A percentile compares a stretch with the other conserved stretches of the same genome.
These are phyloP conservation scores for Acyrthosiphon pisum DNA, from an alignment of 1,140 invertebrate species.

Conservation along the genomic window DNA sequence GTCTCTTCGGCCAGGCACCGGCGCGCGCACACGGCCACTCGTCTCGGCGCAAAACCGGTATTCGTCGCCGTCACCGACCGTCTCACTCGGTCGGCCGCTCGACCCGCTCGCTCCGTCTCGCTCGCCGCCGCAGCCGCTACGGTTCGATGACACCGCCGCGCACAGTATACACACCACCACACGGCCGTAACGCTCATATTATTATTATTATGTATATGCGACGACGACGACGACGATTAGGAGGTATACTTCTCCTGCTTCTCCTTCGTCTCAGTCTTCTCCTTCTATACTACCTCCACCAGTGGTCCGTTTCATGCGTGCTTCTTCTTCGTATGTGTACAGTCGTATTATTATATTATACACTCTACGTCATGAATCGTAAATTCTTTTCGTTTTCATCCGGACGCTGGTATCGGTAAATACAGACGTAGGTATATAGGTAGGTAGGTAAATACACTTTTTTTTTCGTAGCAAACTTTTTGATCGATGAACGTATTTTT, in stretches of 20 bases:
- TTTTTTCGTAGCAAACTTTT: neutral
- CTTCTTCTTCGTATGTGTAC: neutral
- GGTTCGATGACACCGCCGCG: slow-evolving; percentile 52
- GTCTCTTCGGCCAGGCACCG: neutral
- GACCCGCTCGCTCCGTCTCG: neutral
- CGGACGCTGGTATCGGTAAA: neutral
- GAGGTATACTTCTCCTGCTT: neutral
- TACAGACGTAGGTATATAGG: no score
- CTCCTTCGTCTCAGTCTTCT: neutral
- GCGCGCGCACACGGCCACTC: neutral
- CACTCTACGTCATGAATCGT: neutral
- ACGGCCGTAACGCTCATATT: neutral
- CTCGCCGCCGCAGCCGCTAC: neutral
- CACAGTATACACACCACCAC: neutral
- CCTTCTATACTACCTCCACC: neutral
- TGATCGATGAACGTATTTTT: neutral
- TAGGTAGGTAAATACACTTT: neutral
- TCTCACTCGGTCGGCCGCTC: slow-evolving; percentile 24
- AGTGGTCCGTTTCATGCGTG: neutral
- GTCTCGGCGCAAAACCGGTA: slow-evolving; percentile 36
- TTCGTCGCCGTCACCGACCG: neutral
- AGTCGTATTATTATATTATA: slow-evolving; percentile 8
- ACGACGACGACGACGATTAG: slow-evolving; percentile 15
- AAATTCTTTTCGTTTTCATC: slow-evolving; percentile 7
- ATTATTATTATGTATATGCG: slow-evolving; percentile 22